Conservation (phyloP, 2,113 vertebrate species). For the Lynx canadensis region DNA sequence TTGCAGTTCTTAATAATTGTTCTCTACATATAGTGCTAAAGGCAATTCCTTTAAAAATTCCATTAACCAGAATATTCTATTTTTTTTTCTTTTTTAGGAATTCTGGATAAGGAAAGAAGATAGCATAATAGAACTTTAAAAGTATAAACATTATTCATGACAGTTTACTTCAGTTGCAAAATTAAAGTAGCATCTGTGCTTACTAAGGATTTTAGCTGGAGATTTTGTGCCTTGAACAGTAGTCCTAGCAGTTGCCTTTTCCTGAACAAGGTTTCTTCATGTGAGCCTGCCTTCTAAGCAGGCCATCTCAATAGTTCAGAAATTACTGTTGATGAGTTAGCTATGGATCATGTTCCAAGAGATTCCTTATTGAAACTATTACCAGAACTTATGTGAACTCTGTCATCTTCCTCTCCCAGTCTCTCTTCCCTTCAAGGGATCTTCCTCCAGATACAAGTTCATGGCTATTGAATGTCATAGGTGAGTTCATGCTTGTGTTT, state of each 20-base stretch:
- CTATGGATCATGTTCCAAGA: background rate
- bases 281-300: background rate
- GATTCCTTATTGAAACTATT: background rate
- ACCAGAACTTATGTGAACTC: background rate
- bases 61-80: background rate
- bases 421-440: background rate
- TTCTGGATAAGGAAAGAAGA: constrained; percentile 23
- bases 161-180: background rate
- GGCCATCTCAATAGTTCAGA: background rate
- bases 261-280: background rate
- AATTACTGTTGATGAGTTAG: background rate
- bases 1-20: constrained; percentile 29
- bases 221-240: background rate
- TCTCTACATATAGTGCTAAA: background rate
- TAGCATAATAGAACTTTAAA: background rate
- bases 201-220: background rate
- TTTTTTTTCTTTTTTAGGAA: background rate
- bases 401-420: background rate
- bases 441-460: background rate
- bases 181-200: background rate
- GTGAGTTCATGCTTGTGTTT: constrained; percentile 33
- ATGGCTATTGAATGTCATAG: background rate
- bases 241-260: background rate
- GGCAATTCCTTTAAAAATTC: background rate
- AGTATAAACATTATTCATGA: background rate